Evolutionary conservation across 2,888 invertebrate genomes (phyloP), one percentile per base, ranked within the genome.

Genomic region (Acleris holmiana): DNA sequence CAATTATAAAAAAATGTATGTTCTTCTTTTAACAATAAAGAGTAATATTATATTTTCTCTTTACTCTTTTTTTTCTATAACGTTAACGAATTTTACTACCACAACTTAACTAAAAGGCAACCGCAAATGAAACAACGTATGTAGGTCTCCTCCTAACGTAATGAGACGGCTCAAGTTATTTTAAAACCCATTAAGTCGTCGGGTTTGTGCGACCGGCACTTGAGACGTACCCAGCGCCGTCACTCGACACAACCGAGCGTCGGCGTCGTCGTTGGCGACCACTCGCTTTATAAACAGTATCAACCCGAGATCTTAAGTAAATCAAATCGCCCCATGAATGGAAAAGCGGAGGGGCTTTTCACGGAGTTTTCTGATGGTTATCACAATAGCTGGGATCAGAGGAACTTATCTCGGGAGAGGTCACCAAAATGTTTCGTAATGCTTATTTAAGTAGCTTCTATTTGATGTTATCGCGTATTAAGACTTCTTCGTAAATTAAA

Each of bases 301-400:
- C 90, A 85, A 78, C 78, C 74, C 81, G 75, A 81, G 90, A 91
- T 90, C 91, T 92, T 91, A 91, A 91, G 92, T 92, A 92, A 92
- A 92, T 92, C 92, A 92, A 92, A 92, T 91, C 90, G 82, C 89
- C 86, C 89, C 86, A 88, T 91, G 91, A 92, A 92, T 91, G 84
- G 90, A 89, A 88, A 89, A 86, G 90, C 88, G 86, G 81, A 82
- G 76, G 84, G 84, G 88, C 86, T 88, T 89, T 91, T 88, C 89
- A 86, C 82, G 74, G 86, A 85, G 79, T 89, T 85, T 88, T 84
- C 84, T 84, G 91, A 89, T 90, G 88, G 79, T 88, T 90, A 89
- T 91, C 91, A 91, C 91, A 91, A 91, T 91, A 80, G 86, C 79
- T 76, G 86, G 88, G 91, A 91, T 91, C 89, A 90, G 84, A 76